Percentiles rank a stretch among this genome's conserved stretches.
These are phyloP conservation scores for Ailurus styani DNA, from an alignment of 2,113 vertebrate species.

Conservation along the genomic window DNA sequence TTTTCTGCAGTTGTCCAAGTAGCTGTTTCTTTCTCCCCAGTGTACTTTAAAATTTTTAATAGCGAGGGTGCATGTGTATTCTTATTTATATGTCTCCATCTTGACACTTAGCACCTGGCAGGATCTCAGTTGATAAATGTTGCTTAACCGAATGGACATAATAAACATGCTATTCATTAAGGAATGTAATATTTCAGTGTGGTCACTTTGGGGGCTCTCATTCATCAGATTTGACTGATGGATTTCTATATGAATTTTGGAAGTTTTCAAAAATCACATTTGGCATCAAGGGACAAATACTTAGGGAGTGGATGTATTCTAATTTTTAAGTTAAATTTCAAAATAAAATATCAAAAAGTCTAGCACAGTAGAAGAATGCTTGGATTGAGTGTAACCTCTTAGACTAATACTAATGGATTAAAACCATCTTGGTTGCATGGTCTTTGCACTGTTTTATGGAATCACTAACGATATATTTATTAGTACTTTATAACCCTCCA, in stretches of 20 bases:
- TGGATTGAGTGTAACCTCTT: background rate
- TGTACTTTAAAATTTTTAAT: background rate
- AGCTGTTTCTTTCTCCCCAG: background rate
- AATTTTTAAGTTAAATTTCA: background rate
- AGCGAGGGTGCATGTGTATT: background rate
- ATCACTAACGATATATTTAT: background rate
- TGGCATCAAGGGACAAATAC: background rate
- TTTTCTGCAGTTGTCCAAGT: background rate
- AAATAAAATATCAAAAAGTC: background rate
- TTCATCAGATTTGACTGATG: background rate
- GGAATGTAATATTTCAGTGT: background rate
- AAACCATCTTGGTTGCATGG: background rate
- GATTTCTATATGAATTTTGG: background rate
- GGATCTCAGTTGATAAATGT: background rate
- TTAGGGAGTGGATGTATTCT: background rate
- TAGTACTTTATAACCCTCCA: background rate
- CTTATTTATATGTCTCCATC: background rate
- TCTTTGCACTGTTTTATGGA: background rate
- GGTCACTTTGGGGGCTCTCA: background rate
- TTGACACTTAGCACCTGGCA: background rate
- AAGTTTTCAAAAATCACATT: slow-evolving; percentile 17
- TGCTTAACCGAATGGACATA: background rate
- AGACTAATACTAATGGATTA: background rate
- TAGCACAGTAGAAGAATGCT: background rate
- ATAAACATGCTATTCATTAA: background rate